Evolutionary conservation across 2,888 invertebrate genomes (phyloP).

Genomic region (Antheraea assamensis): DNA sequence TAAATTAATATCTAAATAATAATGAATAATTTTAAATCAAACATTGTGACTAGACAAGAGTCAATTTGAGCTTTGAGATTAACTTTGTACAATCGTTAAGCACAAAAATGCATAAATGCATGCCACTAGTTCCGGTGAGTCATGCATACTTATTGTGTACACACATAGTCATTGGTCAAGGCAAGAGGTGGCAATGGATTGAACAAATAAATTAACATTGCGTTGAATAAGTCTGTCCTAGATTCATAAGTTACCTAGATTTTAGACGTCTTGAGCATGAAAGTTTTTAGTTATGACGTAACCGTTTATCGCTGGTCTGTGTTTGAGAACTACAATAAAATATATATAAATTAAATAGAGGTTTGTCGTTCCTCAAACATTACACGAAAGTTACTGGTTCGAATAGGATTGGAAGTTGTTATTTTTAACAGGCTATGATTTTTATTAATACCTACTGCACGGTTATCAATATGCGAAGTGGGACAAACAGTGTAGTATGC

Average conservation of each 20-base stretch:
- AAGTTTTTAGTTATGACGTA: neutral
- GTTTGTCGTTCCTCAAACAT: too few relatives aligned
- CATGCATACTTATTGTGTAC: conserved; percentile 42
- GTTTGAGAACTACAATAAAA: neutral
- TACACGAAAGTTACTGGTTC: too few relatives aligned
- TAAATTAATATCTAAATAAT: neutral
- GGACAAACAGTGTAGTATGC: too few relatives aligned
- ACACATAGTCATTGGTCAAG: conserved; percentile 42
- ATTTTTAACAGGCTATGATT: too few relatives aligned
- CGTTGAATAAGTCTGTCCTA: neutral
- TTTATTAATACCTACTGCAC: too few relatives aligned
- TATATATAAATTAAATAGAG: neutral
- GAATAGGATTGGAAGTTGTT: too few relatives aligned
- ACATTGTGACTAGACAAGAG: neutral
- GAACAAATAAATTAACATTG: conserved; percentile 26
- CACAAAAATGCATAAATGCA: conserved; percentile 39
- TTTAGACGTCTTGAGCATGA: neutral
- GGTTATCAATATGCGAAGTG: too few relatives aligned
- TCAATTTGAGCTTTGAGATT: conserved; percentile 6
- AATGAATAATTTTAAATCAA: neutral
- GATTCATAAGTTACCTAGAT: conserved; percentile 1
- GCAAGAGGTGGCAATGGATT: conserved; percentile 39
- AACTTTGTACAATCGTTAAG: conserved; percentile 18
- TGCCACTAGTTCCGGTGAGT: conserved; percentile 55
- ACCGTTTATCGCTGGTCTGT: neutral